These are phyloP conservation scores for Drosophila ambigua DNA, from an alignment of 1,140 invertebrate species.

Conservation along the genomic window DNA sequence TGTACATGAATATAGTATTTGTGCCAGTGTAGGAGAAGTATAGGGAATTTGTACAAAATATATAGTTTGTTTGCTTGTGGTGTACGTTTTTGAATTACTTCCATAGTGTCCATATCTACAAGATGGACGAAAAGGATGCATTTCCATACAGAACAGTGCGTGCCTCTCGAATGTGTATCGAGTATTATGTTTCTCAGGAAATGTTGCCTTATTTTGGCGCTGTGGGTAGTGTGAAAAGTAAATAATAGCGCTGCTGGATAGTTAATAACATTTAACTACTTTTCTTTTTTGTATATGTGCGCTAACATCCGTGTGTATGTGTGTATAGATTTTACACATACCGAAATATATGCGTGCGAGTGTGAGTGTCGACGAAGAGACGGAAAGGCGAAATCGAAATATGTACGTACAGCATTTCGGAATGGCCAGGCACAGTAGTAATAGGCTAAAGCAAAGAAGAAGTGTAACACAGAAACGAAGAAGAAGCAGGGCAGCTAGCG, in stretches of 20 bases:
- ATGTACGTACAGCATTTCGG: conserved; percentile 74
- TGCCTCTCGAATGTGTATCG: not conserved
- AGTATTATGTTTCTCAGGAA: not conserved
- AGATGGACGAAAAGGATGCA: conserved; percentile 19
- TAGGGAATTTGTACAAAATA: conserved; percentile 68
- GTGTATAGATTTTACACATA: conserved; percentile 67
- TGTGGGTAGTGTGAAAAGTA: conserved; percentile 6
- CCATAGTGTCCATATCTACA: not conserved
- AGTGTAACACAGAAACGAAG: conserved; percentile 63
- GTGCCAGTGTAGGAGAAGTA: conserved; percentile 48
- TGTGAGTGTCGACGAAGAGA: conserved; percentile 67
- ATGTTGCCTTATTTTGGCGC: not conserved
- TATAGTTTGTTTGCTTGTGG: conserved; percentile 34
- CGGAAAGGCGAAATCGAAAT: conserved; percentile 58
- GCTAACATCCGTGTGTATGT: conserved; percentile 58
- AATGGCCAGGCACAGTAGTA: conserved; percentile 67
- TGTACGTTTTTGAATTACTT: conserved; percentile 31
- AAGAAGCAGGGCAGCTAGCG: conserved; percentile 53
- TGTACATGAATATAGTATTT: conserved; percentile 55
- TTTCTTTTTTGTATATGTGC: conserved; percentile 66
- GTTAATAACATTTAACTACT: conserved; percentile 38
- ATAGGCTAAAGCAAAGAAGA: conserved; percentile 62
- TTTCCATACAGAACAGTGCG: not conserved
- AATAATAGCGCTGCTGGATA: not conserved
- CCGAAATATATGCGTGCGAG: conserved; percentile 55